Base-by-base conservation (phyloP, 2,113 vertebrate genomes). In the Origma solitaria region DNA sequence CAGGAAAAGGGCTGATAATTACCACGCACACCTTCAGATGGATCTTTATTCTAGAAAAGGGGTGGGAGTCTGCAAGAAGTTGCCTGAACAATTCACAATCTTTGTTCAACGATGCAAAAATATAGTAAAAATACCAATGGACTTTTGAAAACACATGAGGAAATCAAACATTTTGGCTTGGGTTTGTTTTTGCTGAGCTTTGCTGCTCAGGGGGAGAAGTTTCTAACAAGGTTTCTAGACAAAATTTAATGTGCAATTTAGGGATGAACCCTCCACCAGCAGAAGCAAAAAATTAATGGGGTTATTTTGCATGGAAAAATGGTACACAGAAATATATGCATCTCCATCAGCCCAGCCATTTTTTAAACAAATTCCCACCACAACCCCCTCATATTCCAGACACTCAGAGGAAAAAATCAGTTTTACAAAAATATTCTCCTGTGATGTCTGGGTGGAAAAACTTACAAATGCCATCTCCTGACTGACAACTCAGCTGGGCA, bases 241-340 rank as follows among this genome's bases (percentile, higher is more conserved):
- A 45, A 28, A 62, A 75, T 31, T 6, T 12, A 35, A 31, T 3
- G 35, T 31, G 44, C 5, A 9, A 61, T 31, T 19, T 3, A 6
- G 85, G 82, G 94, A 81, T 97, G 96, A 95, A n/a, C 92, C 68
- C 89, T 96, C 90, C 87, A 68, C 94, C 92, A 78, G 11, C 42
- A 73, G 30, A 96, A 82, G 68, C 45, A 75, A 50, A 94, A 49
- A 84, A 94, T 81, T 82, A 86, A 95, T 49, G 35, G 23, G 58
- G 86, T 90, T 68, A 30, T 91, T 70, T 82, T 50, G 77, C 56
- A 88, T 24, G 64, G 76, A 95, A 92, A 96, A 90, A 38, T 2
- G 8, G 13, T 24, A 71, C 42, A 6, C 18, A 53, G 92, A 77
- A 21, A 77, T 3, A 7, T 0, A 80, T 1, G 10, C 12, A 64